Evolutionary conservation across 2,113 vertebrate species (phyloP).

Genomic region (Sphyrna mokarran): DNA sequence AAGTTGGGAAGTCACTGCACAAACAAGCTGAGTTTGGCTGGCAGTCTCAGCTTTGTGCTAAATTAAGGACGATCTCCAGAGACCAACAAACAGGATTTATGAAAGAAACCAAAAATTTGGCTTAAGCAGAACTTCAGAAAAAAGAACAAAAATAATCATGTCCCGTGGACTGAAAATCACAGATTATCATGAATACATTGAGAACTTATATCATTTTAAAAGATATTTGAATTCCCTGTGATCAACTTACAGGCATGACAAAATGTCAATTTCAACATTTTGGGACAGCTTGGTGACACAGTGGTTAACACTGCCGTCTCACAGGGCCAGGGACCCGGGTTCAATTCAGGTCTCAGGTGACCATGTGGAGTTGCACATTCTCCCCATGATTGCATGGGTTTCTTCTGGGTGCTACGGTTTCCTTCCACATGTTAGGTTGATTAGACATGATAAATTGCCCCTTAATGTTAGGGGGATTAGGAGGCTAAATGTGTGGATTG

Average conservation of each 20-base stretch:
- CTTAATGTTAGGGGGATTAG: no score
- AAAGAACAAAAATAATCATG: neutral
- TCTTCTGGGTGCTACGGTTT: no score
- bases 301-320: no score
- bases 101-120: neutral
- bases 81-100: neutral
- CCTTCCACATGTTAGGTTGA: no score
- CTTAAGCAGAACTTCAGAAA: neutral
- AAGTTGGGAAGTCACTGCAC: neutral
- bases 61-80: neutral
- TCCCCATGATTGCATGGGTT: no score
- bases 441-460: no score
- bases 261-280: neutral
- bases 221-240: neutral
- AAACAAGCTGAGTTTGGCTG: neutral
- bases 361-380: no score
- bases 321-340: no score
- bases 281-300: no score
- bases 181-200: neutral
- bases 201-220: neutral
- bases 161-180: neutral
- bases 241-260: neutral
- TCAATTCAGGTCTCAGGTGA: no score
- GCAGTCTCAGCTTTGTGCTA: neutral
- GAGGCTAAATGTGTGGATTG: no score